Base-by-base conservation (phyloP, 2,113 vertebrate genomes). In the Meleagris gallopavo region DNA sequence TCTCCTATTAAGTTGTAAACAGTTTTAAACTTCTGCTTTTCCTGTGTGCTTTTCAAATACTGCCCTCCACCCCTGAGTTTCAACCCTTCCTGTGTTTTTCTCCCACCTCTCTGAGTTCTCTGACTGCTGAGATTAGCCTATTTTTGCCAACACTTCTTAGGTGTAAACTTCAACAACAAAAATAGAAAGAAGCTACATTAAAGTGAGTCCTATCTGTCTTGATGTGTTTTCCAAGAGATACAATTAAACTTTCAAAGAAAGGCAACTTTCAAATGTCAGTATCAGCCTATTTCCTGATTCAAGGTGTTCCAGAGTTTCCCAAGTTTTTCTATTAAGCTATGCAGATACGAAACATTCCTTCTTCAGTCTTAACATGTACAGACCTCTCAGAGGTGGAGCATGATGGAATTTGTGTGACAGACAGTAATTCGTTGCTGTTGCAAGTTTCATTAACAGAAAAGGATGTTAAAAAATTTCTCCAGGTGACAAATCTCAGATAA, bases 311-410 rank as follows among this genome's bases (percentile, higher is more conserved):
- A 24, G 48, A 70, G 62, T 89, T 86, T 67, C 69, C 80, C 70
- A 25, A 85, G 67, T 17, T 86, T 83, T 91, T 73, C 64, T 94
- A 61, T 64, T 70, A 73, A 92, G 38, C 75, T 86, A 52, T 86
- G 87, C 79, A 89, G 75, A 85, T 86, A 58, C 17, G 69, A 94
- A 95, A 85, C 93, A 90, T 85, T 94, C 87, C 57, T 93, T 32
- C 38, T 58, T 50, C 19, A 10, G 64, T 36, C 50, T 86, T 89
- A 93, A 87, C 93, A 40, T 60, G 78, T 87, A 70, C 82, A 89
- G 89, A 43, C 85, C 84, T 91, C 78, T 89, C 25, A 4, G 83
- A 73, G 50, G 32, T 89, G 82, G 36, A 67, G 46, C 72, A 43
- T 1, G 7, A 71, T 88, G 84, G 87, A 88, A 85, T 95, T 55